Evolutionary conservation across 2,888 invertebrate genomes (phyloP), one percentile per base, ranked within the genome.

Genomic region (Mayetiola destructor): DNA sequence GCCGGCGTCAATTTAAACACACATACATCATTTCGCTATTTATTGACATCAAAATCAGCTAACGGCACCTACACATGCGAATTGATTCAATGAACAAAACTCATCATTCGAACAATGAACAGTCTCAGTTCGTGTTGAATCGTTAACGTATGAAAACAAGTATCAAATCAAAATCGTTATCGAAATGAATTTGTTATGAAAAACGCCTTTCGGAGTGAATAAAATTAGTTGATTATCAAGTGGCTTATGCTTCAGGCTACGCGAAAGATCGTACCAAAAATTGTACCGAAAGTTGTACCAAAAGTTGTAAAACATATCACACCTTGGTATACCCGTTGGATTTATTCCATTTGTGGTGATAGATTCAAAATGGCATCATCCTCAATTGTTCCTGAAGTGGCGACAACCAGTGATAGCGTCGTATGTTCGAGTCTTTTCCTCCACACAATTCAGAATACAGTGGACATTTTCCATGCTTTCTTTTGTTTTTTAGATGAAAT

Each of bases 401-500:
- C 8, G 14, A 48, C 27, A n/a, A 12, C 30, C 3, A 29, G 29
- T 2, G 53, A 53, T 53, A 32, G 32, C 20, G 20, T 30, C 12
- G 53, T 53, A 53, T 53, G 53, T 53, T 30, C 10, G 18, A 20
- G 16, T 29, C 29, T 52, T 48, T 23, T 14, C 4, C 2, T 23
- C 21, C 14, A 23, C 4, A 48, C 4, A 14, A 23, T 48, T 23
- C 14, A 48, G 14, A 21, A 14, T 9, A 40, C 12, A 6, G 5
- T 9, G 4, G 20, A 6, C 3, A 40, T 40, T 16, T 8, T 18
- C 20, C 5, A 20, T 40, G 3, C 5, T 23, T 12, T 42, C 14
- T 4, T 5, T 42, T 23, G 2, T 36, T 18, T 29, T 40, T 56
- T 30, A 84, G 84, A 68, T 78, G 64, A 88, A 87, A 70, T 77